A percentile compares a stretch with the other conserved stretches of the same genome.
Conservation (phyloP, 2,113 vertebrate genomes). For the Accipiter virgatus region DNA sequence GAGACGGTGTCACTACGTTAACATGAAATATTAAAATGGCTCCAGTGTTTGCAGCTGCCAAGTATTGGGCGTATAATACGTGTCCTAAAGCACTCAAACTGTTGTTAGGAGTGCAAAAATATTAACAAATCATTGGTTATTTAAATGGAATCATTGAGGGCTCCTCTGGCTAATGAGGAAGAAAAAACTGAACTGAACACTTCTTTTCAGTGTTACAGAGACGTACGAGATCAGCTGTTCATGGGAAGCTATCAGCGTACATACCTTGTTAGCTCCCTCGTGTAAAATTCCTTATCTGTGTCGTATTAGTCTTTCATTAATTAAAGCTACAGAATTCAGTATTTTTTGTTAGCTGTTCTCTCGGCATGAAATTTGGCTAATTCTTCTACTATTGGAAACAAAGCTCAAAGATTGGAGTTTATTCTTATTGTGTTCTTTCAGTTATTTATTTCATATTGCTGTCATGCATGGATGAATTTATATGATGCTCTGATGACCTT, state of each 20-base stretch:
- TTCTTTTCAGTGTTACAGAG: conserved; percentile 5
- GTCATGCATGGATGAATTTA: conserved; percentile 64
- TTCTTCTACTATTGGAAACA: conserved; percentile 26
- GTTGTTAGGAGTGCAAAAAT: conserved; percentile 8
- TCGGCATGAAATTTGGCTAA: conserved; percentile 28
- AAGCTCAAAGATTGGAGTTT: conserved; percentile 42
- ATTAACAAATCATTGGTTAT: conserved; percentile 52
- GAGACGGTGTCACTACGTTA: not conserved
- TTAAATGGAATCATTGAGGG: conserved; percentile 29
- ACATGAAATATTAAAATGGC: not conserved
- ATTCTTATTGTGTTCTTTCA: conserved; percentile 36
- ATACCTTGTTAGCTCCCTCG: conserved; percentile 23
- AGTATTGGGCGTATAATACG: not conserved
- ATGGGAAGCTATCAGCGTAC: not conserved
- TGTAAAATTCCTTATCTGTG: conserved; percentile 24
- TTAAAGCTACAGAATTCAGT: conserved; percentile 18
- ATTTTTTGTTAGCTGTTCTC: conserved; percentile 12
- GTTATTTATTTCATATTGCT: conserved; percentile 66
- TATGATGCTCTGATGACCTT: conserved; percentile 75
- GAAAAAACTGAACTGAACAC: not conserved
- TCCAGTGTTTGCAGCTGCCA: not conserved
- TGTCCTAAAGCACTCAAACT: not conserved
- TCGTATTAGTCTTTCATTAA: conserved; percentile 63
- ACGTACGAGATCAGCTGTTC: not conserved
- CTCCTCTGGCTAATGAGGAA: conserved; percentile 50